phyloP scores from a whole-genome alignment of 2,797 vertebrate genomes.

The Microctenopoma lineatum region DNA sequence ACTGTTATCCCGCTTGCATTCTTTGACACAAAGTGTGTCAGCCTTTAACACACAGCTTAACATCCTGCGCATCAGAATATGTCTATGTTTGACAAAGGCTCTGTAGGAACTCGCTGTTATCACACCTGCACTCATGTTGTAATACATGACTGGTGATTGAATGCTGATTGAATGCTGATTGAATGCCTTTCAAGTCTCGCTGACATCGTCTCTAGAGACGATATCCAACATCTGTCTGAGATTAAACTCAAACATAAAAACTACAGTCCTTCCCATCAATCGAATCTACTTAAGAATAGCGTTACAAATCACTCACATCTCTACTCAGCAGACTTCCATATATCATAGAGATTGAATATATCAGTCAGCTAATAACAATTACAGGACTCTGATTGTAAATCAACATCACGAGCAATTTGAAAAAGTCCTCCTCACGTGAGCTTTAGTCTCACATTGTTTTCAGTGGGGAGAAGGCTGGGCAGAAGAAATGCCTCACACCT shows the following conservation, averaged over 20 bases:
- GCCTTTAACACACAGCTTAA: background rate
- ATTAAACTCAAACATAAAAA: slow-evolving; percentile 55
- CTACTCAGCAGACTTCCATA: slow-evolving; percentile 19
- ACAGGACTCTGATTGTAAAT: slow-evolving; percentile 36
- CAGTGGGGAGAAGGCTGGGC: slow-evolving; percentile 31
- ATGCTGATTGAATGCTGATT: slow-evolving; percentile 26
- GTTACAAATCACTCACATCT: slow-evolving; percentile 26
- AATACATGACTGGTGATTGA: slow-evolving; percentile 13
- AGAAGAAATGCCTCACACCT: slow-evolving; percentile 61
- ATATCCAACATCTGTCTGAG: slow-evolving; percentile 47
- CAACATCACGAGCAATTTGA: slow-evolving; percentile 48
- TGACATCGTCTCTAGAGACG: slow-evolving; percentile 16
- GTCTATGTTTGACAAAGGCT: background rate
- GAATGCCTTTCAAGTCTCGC: slow-evolving; percentile 9
- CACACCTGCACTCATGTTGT: slow-evolving; percentile 2
- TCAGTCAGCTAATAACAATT: slow-evolving; percentile 22
- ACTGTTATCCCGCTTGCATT: slow-evolving; percentile 5
- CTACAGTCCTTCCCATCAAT: slow-evolving; percentile 32
- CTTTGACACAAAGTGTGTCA: slow-evolving; percentile 11
- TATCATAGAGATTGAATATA: slow-evolving; percentile 33
- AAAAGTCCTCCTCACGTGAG: slow-evolving; percentile 50
- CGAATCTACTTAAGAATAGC: slow-evolving; percentile 18
- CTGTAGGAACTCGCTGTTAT: slow-evolving; percentile 4
- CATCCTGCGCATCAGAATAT: background rate
- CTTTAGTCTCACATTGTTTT: slow-evolving; percentile 51